phyloP scores from a whole-genome alignment of 2,797 vertebrate genomes.

The Rhynchotus rufescens region DNA sequence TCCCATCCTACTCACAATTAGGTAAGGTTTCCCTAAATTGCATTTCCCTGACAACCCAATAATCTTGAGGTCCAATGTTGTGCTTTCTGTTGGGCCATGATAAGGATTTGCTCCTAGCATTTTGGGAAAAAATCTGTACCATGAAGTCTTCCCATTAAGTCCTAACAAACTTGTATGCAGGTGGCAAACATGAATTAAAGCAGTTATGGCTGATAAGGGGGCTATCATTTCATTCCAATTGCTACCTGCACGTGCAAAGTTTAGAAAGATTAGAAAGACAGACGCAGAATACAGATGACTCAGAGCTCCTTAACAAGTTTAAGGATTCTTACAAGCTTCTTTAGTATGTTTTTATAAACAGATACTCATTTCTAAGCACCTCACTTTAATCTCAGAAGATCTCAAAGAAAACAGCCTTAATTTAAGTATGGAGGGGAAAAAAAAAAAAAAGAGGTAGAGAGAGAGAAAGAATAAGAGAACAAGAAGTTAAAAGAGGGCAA shows the following conservation, averaged over 20 bases:
- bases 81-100: background rate
- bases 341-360: background rate
- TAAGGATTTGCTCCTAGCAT: background rate
- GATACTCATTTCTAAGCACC: slow-evolving; percentile 5
- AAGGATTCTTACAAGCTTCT: background rate
- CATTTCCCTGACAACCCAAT: background rate
- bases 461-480: background rate
- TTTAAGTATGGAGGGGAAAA: background rate
- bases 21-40: background rate
- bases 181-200: background rate
- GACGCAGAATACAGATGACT: background rate
- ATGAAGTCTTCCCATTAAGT: background rate
- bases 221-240: background rate
- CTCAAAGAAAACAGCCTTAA: background rate
- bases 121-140: background rate
- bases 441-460: no score
- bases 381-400: slow-evolving; percentile 14
- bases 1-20: background rate
- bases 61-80: background rate
- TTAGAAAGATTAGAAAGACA: background rate
- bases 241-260: background rate
- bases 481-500: background rate
- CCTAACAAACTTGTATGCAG: background rate
- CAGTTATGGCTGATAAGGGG: background rate
- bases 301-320: background rate